Conservation (phyloP, 1,140 invertebrate species). For the Zelostemma sp. region DNA sequence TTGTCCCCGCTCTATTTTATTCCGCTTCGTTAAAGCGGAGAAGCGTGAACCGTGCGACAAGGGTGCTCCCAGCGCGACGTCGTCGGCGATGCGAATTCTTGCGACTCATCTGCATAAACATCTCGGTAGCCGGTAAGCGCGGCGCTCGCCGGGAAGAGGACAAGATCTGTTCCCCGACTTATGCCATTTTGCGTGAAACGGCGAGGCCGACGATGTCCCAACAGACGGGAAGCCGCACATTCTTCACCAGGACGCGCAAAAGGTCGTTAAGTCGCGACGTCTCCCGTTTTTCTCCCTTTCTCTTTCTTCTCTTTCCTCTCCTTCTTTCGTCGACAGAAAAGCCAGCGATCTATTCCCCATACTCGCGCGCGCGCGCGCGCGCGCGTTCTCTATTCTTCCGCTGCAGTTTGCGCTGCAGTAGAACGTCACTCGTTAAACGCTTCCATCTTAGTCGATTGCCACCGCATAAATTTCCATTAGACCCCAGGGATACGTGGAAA, state of each 20-base stretch:
- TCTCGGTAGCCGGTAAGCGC: slow-evolving; percentile 45
- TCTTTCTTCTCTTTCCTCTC: neutral
- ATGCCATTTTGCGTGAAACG: slow-evolving; percentile 41
- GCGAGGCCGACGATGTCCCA: slow-evolving; percentile 28
- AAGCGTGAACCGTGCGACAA: slow-evolving; percentile 32
- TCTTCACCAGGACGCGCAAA: slow-evolving; percentile 44
- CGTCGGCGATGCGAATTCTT: slow-evolving; percentile 28
- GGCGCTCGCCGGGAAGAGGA: slow-evolving; percentile 27
- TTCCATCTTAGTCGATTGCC: slow-evolving; percentile 49
- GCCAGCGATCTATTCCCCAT: no score
- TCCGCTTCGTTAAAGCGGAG: slow-evolving; percentile 42
- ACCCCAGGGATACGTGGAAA: slow-evolving; percentile 37
- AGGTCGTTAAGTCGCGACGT: slow-evolving; percentile 44
- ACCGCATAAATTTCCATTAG: slow-evolving; percentile 52
- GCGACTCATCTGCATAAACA: slow-evolving; percentile 47
- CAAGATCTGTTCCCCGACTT: slow-evolving; percentile 37
- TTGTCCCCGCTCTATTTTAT: slow-evolving; percentile 51
- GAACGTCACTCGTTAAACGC: slow-evolving; percentile 47
- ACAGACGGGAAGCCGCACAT: slow-evolving; percentile 35
- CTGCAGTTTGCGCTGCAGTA: no score
- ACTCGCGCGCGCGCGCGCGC: no score
- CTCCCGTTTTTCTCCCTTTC: slow-evolving; percentile 13
- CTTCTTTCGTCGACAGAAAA: slow-evolving; percentile 2
- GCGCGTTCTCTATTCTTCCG: slow-evolving; percentile 35
- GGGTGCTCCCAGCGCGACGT: slow-evolving; percentile 25